Evolutionary conservation across 1,140 invertebrate genomes (phyloP).

Genomic region (Drosophila parvula): DNA sequence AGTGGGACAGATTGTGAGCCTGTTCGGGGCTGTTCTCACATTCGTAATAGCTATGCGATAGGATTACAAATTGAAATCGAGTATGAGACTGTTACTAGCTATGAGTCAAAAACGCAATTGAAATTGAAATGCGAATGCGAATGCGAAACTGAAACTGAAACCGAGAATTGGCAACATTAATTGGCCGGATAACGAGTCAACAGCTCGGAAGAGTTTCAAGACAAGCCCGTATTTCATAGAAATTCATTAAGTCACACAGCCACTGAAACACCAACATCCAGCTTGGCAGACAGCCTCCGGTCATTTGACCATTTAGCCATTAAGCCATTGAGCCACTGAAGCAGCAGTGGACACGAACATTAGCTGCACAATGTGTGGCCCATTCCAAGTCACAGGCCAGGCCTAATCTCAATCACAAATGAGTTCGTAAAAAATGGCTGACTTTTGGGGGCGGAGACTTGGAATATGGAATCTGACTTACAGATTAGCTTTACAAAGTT

Average conservation of each 20-base stretch:
- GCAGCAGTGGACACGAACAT: constrained; percentile 12
- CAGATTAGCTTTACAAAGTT: constrained; percentile 8
- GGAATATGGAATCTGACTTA: constrained; percentile 4
- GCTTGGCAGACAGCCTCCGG: not conserved
- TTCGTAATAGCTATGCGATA: constrained; percentile 38
- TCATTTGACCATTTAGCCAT: not conserved
- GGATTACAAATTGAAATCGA: constrained; percentile 42
- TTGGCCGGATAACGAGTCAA: constrained; percentile 35
- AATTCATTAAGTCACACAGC: constrained; percentile 11
- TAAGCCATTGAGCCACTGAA: not conserved
- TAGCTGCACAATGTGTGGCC: constrained; percentile 18
- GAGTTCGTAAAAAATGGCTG: constrained; percentile 1
- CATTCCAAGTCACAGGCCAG: constrained; percentile 1
- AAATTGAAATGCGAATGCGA: constrained; percentile 23
- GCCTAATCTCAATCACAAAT: constrained; percentile 25
- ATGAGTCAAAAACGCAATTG: constrained; percentile 7
- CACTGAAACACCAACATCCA: not conserved
- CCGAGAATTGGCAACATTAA: constrained; percentile 34
- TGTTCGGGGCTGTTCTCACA: constrained; percentile 28
- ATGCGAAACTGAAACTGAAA: constrained; percentile 13
- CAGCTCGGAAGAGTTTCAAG: constrained; percentile 6
- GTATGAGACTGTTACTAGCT: constrained; percentile 5
- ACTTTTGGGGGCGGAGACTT: constrained; percentile 12
- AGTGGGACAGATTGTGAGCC: not conserved
- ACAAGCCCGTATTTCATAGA: constrained; percentile 16